Percentiles rank a stretch among this genome's conserved stretches.
These are phyloP conservation scores for Vespertilio murinus DNA, from an alignment of 2,797 vertebrate species.

Conservation along the genomic window DNA sequence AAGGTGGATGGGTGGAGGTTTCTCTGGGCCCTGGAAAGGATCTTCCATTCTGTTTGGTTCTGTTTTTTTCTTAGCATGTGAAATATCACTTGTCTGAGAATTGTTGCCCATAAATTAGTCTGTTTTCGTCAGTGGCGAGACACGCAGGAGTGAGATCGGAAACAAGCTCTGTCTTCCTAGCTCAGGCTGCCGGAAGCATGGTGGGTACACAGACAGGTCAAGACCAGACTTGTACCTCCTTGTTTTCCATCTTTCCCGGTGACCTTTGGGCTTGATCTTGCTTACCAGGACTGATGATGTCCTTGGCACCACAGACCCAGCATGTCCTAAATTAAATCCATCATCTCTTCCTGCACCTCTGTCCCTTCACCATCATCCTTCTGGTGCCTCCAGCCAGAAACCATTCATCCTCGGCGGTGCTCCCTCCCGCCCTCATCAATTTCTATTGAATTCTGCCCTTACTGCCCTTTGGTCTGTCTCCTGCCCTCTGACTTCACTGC, in stretches of 20 bases:
- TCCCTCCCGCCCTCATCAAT: background rate
- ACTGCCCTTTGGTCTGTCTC: background rate
- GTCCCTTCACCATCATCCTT: background rate
- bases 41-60: background rate
- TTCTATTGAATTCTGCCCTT: background rate
- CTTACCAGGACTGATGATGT: background rate
- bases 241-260: background rate
- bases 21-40: background rate
- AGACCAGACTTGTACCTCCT: background rate
- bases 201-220: background rate
- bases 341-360: background rate
- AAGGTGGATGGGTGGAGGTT: background rate
- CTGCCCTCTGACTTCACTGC: background rate
- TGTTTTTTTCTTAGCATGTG: slow-evolving; percentile 40
- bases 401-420: background rate
- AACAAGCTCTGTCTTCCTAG: slow-evolving; percentile 17
- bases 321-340: background rate
- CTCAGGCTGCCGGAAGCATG: background rate
- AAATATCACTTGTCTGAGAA: slow-evolving; percentile 39
- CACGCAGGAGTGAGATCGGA: slow-evolving; percentile 16
- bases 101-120: slow-evolving; percentile 30
- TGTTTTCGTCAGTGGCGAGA: slow-evolving; percentile 45
- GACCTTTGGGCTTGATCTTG: background rate
- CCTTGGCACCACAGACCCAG: background rate
- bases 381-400: background rate